Evolutionary conservation across 2,888 invertebrate species (phyloP).

Genomic region (Drosophila neutralis): DNA sequence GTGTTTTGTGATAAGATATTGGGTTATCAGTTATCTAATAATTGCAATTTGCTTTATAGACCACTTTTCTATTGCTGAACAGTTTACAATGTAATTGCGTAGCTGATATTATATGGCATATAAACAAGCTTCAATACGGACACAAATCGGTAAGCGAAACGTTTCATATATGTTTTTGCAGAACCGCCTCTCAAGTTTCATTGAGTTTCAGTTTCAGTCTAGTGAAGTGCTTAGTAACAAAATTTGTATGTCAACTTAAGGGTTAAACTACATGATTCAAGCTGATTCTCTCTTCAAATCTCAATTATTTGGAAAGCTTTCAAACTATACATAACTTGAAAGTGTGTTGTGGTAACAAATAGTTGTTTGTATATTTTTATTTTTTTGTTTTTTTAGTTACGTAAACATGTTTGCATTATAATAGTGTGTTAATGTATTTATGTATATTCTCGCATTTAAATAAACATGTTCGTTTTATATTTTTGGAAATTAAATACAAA

Average conservation of each 20-base stretch:
- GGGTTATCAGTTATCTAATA: constrained; percentile 36
- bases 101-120: constrained; percentile 7
- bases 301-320: constrained; percentile 46
- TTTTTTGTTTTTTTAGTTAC: constrained; percentile 15
- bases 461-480: constrained; percentile 8
- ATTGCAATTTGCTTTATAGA: constrained; percentile 33
- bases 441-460: constrained; percentile 20
- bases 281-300: constrained; percentile 1
- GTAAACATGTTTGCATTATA: constrained; percentile 22
- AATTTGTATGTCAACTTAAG: constrained; percentile 24
- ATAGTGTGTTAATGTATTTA: constrained; percentile 16
- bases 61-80: constrained; percentile 13
- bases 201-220: constrained; percentile 17
- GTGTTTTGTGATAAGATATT: constrained; percentile 36
- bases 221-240: constrained; percentile 9
- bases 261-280: constrained; percentile 28
- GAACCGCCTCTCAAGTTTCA: constrained; percentile 1
- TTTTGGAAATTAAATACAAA: constrained; percentile 38
- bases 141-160: constrained; percentile 12
- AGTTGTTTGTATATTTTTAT: constrained; percentile 32
- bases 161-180: constrained; percentile 1
- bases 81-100: constrained; percentile 18
- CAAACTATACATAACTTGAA: constrained; percentile 21
- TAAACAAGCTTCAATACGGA: background rate
- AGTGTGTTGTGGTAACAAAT: constrained; percentile 22